phyloP scores from a whole-genome alignment of 2,113 vertebrate genomes.

The Uria lomvia region DNA sequence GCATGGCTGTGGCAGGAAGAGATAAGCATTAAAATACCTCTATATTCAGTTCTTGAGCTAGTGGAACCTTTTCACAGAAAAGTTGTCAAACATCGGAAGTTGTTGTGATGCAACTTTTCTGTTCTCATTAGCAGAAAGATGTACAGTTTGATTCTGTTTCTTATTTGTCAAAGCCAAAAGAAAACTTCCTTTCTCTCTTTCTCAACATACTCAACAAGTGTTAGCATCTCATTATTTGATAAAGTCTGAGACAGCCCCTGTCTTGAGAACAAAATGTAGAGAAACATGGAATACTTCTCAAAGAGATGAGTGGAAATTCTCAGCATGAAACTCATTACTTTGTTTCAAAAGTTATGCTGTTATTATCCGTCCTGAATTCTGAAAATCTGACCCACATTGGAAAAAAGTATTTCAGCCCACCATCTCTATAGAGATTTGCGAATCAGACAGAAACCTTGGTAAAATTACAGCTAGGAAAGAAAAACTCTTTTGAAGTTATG shows the following conservation, averaged over 20 bases:
- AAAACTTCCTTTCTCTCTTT: not conserved
- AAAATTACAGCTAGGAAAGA: not conserved
- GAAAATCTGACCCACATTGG: not conserved
- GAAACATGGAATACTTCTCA: not conserved
- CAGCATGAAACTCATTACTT: not conserved
- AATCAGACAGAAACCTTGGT: not conserved
- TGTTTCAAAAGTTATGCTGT: not conserved
- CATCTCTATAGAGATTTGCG: not conserved
- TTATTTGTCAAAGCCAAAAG: conserved; percentile 5
- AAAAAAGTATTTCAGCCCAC: not conserved
- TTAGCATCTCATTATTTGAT: not conserved
- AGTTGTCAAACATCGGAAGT: conserved; percentile 27
- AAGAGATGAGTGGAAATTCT: not conserved
- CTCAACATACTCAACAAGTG: not conserved
- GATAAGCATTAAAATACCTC: conserved; percentile 49
- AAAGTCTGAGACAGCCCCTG: not conserved
- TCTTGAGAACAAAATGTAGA: not conserved
- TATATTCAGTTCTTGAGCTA: not conserved
- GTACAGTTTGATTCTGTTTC: conserved; percentile 1
- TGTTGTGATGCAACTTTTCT: conserved; percentile 27
- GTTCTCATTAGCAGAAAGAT: conserved; percentile 29
- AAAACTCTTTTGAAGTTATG: not conserved
- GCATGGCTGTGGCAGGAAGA: conserved; percentile 49
- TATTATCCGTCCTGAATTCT: not conserved
- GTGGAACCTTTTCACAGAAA: conserved; percentile 48